A percentile compares a stretch with the other conserved stretches of the same genome.
Evolutionary conservation across 2,797 vertebrate genomes (phyloP).

Genomic region (Lutjanus campechanus): DNA sequence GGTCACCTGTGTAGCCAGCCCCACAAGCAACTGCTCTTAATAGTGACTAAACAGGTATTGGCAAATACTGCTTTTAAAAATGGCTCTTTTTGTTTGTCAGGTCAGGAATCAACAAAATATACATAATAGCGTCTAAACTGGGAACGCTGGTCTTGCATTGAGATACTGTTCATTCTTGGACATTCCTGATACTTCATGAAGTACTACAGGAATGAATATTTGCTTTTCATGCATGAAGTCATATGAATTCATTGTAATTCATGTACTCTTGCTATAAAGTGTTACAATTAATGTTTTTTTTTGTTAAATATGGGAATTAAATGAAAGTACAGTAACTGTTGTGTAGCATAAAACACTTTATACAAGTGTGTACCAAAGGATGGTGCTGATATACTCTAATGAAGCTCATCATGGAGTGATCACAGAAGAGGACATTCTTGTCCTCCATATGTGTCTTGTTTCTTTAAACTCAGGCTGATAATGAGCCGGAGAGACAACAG

Average conservation of each 20-base stretch:
- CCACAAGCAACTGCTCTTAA: conserved; percentile 45
- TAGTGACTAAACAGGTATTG: conserved; percentile 44
- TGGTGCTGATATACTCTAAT: conserved; percentile 12
- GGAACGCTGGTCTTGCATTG: background rate
- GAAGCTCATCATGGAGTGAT: background rate
- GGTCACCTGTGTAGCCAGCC: conserved; percentile 60
- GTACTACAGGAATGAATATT: no score
- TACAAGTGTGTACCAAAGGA: conserved; percentile 8
- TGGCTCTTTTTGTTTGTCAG: conserved; percentile 26
- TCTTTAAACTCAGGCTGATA: conserved; percentile 38
- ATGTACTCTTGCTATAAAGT: no score
- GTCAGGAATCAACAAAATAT: conserved; percentile 18
- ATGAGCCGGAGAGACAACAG: conserved; percentile 37
- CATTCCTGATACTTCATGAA: no score
- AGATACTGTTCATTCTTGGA: no score
- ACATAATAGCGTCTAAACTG: background rate
- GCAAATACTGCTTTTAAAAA: conserved; percentile 38
- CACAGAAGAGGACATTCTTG: background rate
- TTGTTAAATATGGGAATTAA: background rate
- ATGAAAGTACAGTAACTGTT: background rate
- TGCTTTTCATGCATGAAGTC: no score
- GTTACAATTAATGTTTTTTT: background rate
- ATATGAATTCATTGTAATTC: no score
- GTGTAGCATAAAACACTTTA: background rate
- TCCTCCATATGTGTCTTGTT: conserved; percentile 3